Conservation (phyloP, 2,888 invertebrate genomes). For the Noctuana brunneofusca region DNA sequence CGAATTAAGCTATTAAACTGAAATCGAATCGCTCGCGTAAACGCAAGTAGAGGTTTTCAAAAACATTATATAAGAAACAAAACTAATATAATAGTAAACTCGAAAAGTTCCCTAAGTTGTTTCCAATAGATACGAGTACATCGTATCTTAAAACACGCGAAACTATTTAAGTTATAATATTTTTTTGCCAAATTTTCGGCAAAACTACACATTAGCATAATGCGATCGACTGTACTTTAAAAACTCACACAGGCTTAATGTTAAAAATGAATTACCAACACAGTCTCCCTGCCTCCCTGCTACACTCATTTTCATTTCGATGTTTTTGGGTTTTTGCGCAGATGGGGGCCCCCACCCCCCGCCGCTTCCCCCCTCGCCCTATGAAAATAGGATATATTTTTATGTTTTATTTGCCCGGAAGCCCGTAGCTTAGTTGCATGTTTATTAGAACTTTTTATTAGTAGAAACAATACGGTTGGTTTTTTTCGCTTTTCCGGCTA, state of each 20-base stretch:
- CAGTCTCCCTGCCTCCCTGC: constrained; percentile 69
- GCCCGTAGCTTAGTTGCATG: constrained; percentile 82
- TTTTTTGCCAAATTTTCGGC: constrained; percentile 26
- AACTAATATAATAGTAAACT: background rate
- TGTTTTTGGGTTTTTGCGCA: constrained; percentile 84
- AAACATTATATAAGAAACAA: background rate
- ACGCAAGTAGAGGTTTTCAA: constrained; percentile 16
- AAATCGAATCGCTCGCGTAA: constrained; percentile 30
- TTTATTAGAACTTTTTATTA: constrained; percentile 83
- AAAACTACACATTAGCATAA: constrained; percentile 46
- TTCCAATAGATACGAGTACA: background rate
- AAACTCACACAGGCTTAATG: constrained; percentile 80
- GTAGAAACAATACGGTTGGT: constrained; percentile 72
- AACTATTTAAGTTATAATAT: constrained; percentile 4
- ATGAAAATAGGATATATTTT: constrained; percentile 84
- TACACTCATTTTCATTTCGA: constrained; percentile 83
- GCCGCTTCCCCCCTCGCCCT: constrained; percentile 69
- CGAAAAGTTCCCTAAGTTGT: background rate
- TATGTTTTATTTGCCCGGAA: constrained; percentile 83
- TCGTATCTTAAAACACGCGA: constrained; percentile 2
- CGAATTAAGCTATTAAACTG: constrained; percentile 28
- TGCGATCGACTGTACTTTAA: constrained; percentile 75
- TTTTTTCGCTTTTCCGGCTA: constrained; percentile 51
- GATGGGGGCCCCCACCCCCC: constrained; percentile 57
- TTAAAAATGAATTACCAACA: constrained; percentile 84